Evolutionary conservation across 2,797 vertebrate genomes (phyloP).

Genomic region (Moxostoma hubbsi): DNA sequence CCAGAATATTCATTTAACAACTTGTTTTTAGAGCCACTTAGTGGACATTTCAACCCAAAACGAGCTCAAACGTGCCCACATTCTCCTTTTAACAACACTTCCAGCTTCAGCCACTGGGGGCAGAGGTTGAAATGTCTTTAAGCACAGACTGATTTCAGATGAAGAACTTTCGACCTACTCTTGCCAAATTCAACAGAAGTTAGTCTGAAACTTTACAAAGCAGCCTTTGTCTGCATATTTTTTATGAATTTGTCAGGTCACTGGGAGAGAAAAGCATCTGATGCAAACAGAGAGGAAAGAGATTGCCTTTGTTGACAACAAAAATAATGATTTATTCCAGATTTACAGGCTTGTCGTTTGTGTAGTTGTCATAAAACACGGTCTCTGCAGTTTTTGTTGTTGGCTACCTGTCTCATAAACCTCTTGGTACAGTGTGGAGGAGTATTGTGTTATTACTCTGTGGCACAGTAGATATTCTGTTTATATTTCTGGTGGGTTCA

Average conservation of each 20-base stretch:
- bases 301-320: slow-evolving; percentile 47
- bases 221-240: slow-evolving; percentile 2
- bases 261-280: slow-evolving; percentile 16
- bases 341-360: slow-evolving; percentile 38
- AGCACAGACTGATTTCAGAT: no score
- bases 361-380: slow-evolving; percentile 36
- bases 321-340: slow-evolving; percentile 44
- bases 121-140: no score
- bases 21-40: no score
- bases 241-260: not conserved
- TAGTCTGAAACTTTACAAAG: not conserved
- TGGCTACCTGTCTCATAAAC: slow-evolving; percentile 44
- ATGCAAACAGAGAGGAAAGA: slow-evolving; percentile 28
- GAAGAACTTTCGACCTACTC: no score
- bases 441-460: slow-evolving; percentile 1
- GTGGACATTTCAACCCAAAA: no score
- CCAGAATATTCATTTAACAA: no score
- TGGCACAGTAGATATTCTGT: slow-evolving; percentile 28
- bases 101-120: no score
- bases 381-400: slow-evolving; percentile 44
- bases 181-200: no score
- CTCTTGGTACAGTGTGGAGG: slow-evolving; percentile 26
- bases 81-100: no score
- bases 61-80: no score
- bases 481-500: slow-evolving; percentile 25